These are phyloP conservation scores for Apostichopus parvimensis DNA, from an alignment of 35 echinoderm and acorn worm species.

Conservation along the genomic window DNA sequence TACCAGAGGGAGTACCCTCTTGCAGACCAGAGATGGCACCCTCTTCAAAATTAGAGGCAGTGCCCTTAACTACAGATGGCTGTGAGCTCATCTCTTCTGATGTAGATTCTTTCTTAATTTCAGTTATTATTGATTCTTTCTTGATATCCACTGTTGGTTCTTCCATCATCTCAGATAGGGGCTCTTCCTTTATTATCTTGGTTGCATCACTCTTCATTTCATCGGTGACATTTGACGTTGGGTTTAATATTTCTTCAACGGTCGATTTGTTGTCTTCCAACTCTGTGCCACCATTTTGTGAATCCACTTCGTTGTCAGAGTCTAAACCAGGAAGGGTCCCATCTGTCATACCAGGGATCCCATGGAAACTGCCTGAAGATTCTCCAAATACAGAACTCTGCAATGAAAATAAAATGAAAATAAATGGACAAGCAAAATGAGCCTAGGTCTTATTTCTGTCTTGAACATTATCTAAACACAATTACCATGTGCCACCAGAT, in stretches of 20 bases:
- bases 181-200: background rate
- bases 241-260: background rate
- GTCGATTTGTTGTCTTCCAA: background rate
- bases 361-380: constrained; percentile 1
- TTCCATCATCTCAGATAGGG: background rate
- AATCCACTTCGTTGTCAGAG: background rate
- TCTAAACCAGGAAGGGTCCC: constrained; percentile 1
- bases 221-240: background rate
- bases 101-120: background rate
- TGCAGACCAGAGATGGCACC: background rate
- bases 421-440: background rate
- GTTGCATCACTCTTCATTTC: background rate
- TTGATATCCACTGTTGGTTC: background rate
- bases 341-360: constrained; percentile 15
- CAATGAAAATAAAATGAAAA: background rate
- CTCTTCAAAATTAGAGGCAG: background rate
- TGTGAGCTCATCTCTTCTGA: too few relatives aligned
- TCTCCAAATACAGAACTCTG: constrained; percentile 7
- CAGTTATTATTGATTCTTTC: background rate
- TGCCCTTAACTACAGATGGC: too few relatives aligned
- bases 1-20: background rate
- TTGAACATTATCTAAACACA: too few relatives aligned
- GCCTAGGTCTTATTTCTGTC: too few relatives aligned
- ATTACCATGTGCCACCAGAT: too few relatives aligned
- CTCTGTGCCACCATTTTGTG: background rate